A percentile compares a stretch with the other conserved stretches of the same genome.
Conservation (phyloP, 2,113 vertebrate species). For the Alexandromys fortis region DNA sequence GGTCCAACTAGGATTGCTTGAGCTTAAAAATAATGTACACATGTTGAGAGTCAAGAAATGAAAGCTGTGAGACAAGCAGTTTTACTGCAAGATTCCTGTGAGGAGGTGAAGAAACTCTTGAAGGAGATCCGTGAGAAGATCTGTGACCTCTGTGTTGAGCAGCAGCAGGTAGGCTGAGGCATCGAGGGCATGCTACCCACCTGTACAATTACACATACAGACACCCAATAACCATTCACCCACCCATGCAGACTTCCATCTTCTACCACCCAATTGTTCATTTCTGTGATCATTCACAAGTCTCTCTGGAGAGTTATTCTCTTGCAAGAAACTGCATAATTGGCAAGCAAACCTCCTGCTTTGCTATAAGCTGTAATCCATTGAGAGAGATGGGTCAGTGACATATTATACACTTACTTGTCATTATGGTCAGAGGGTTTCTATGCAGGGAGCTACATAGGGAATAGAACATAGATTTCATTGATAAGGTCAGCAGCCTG, state of each 20-base stretch:
- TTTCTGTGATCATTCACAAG: not conserved
- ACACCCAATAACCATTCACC: no score
- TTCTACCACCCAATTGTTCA: not conserved
- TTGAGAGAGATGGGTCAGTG: not conserved
- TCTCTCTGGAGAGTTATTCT: not conserved
- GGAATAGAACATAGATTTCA: not conserved
- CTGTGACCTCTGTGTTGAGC: slow-evolving; percentile 91
- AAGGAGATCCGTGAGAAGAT: slow-evolving; percentile 91
- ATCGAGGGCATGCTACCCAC: no score
- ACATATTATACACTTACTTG: not conserved
- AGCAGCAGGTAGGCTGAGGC: slow-evolving; percentile 89
- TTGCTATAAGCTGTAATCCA: not conserved
- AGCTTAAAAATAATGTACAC: slow-evolving; percentile 85
- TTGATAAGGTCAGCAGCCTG: not conserved
- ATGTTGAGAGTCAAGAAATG: slow-evolving; percentile 88
- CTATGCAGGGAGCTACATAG: no score
- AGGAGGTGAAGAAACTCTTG: slow-evolving; percentile 90
- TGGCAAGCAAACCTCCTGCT: not conserved
- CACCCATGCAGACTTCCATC: no score
- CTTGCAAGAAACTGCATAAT: not conserved
- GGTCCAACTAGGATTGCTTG: slow-evolving; percentile 87
- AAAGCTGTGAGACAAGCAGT: slow-evolving; percentile 91
- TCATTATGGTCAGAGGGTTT: not conserved
- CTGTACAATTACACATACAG: no score
- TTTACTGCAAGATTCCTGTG: slow-evolving; percentile 93